A percentile compares a stretch with the other conserved stretches of the same genome.
phyloP scores from a whole-genome alignment of 53 echinoderm and acorn worm genomes.

The Zoroaster sp. region DNA sequence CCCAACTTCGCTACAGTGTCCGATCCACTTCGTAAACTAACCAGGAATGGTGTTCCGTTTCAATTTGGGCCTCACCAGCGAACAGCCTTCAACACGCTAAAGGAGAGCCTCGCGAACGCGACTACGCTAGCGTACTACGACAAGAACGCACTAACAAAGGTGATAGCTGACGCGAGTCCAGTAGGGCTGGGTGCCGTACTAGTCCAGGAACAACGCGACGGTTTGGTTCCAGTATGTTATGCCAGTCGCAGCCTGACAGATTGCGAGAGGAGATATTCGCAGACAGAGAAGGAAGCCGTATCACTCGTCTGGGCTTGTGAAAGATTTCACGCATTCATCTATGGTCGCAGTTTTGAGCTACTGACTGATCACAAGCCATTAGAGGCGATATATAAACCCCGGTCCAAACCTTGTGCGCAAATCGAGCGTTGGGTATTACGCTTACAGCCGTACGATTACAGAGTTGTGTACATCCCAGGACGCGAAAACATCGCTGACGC shows the following conservation, averaged over 20 bases:
- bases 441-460: conserved; percentile 59
- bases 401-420: conserved; percentile 56
- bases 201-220: conserved; percentile 42
- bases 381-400: conserved; percentile 54
- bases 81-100: conserved; percentile 52
- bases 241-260: conserved; percentile 44
- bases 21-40: conserved; percentile 58
- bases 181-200: conserved; percentile 74
- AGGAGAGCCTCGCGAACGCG: conserved; percentile 8
- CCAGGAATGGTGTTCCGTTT: conserved; percentile 35
- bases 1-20: conserved; percentile 53
- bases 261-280: conserved; percentile 40
- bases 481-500: conserved; percentile 51
- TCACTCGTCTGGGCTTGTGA: conserved; percentile 65
- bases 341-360: conserved; percentile 36
- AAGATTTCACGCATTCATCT: conserved; percentile 51
- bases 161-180: conserved; percentile 67
- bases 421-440: conserved; percentile 61
- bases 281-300: conserved; percentile 52
- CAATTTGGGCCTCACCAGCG: conserved; percentile 41
- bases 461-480: conserved; percentile 54
- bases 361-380: conserved; percentile 62
- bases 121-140: conserved; percentile 62
- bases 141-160: conserved; percentile 36
- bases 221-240: conserved; percentile 38